Percentiles rank a stretch among this genome's conserved stretches.
phyloP scores from a whole-genome alignment of 1,140 invertebrate species.

The Drosophila santomea region DNA sequence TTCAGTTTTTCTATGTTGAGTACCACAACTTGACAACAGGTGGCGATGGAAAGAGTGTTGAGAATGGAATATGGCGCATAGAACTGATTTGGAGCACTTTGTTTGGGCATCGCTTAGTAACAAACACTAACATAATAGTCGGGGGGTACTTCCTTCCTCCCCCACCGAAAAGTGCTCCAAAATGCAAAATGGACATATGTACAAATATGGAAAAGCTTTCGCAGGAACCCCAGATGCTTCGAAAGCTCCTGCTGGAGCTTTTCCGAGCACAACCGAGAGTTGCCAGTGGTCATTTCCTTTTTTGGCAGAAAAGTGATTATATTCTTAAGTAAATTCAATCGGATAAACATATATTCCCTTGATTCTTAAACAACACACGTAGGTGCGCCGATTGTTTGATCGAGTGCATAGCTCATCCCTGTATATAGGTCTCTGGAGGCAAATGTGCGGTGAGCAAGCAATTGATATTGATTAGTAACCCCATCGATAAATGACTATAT shows the following conservation, averaged over 20 bases:
- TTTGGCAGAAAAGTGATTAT: slow-evolving; percentile 28
- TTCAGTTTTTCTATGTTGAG: too few relatives aligned
- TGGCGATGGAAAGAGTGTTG: not conserved
- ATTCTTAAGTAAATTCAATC: not conserved
- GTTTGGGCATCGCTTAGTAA: not conserved
- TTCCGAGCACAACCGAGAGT: slow-evolving; percentile 14
- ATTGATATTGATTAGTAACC: slow-evolving; percentile 38
- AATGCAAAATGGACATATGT: slow-evolving; percentile 11
- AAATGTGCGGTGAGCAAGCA: slow-evolving; percentile 36
- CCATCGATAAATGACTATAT: slow-evolving; percentile 16
- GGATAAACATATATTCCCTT: not conserved
- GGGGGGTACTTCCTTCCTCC: not conserved
- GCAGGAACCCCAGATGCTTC: slow-evolving; percentile 8
- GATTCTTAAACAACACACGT: too few relatives aligned
- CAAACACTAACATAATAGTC: not conserved
- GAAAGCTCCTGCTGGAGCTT: slow-evolving; percentile 28
- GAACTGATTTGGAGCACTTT: not conserved
- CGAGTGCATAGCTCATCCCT: slow-evolving; percentile 1
- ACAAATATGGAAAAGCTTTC: slow-evolving; percentile 20
- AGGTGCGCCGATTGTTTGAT: not conserved
- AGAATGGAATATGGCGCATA: too few relatives aligned
- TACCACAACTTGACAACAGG: not conserved
- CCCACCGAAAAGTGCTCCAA: not conserved
- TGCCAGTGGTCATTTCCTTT: slow-evolving; percentile 40
- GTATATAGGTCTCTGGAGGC: slow-evolving; percentile 6